A percentile compares a stretch with the other conserved stretches of the same genome.
These are phyloP conservation scores for Protosalanx chinensis DNA, from an alignment of 2,797 vertebrate species.

Conservation along the genomic window DNA sequence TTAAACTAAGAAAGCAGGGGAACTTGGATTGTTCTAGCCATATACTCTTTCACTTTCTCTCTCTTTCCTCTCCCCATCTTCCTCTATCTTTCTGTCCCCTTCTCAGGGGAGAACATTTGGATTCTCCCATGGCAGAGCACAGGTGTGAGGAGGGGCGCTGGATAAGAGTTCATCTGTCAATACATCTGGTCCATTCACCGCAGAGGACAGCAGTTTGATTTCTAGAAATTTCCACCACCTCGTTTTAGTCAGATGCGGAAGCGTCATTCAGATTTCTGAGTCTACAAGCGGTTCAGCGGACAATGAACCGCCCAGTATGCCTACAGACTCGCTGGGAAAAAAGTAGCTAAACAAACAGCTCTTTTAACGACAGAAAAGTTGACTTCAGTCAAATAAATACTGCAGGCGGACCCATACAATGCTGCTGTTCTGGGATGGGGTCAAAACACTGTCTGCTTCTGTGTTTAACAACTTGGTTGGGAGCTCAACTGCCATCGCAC, in stretches of 20 bases:
- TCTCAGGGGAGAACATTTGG: no score
- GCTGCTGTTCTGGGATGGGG: slow-evolving; percentile 29
- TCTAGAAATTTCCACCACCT: slow-evolving; percentile 71
- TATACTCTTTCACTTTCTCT: no score
- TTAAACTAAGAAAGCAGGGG: slow-evolving; percentile 81
- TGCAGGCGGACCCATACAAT: slow-evolving; percentile 26
- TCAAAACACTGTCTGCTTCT: slow-evolving; percentile 10
- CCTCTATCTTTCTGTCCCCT: no score
- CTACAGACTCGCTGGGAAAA: slow-evolving; percentile 28
- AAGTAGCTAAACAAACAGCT: slow-evolving; percentile 25
- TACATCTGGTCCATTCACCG: slow-evolving; percentile 74
- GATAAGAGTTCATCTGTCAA: background rate
- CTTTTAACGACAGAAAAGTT: slow-evolving; percentile 30
- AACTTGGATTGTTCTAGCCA: slow-evolving; percentile 75
- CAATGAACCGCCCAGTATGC: slow-evolving; percentile 34
- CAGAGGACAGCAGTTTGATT: slow-evolving; percentile 76
- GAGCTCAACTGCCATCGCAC: background rate
- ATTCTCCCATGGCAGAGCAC: no score
- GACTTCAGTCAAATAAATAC: slow-evolving; percentile 22
- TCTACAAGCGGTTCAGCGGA: slow-evolving; percentile 43
- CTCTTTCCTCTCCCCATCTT: no score
- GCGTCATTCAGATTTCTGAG: slow-evolving; percentile 53
- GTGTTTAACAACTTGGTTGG: slow-evolving; percentile 20
- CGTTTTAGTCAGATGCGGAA: slow-evolving; percentile 66
- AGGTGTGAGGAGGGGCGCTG: background rate